Conservation (phyloP, 2,888 invertebrate species). For the Stramonita haemastoma region DNA sequence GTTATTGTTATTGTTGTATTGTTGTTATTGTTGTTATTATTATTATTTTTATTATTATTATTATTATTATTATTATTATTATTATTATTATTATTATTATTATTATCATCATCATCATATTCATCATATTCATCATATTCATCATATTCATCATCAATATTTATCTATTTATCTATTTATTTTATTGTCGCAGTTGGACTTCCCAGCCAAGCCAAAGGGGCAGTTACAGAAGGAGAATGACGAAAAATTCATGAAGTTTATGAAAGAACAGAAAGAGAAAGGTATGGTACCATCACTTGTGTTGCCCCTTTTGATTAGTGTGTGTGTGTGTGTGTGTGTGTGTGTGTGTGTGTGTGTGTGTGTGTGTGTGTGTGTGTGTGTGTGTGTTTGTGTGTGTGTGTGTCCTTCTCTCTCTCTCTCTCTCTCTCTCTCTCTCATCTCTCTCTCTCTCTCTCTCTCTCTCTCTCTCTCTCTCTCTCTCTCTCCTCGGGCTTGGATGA, state of each 20-base stretch:
- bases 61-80: too few species aligned
- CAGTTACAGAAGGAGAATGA: conserved; percentile 74
- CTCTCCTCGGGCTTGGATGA: too few species aligned
- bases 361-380: not conserved
- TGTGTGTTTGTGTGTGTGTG: not conserved
- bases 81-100: too few species aligned
- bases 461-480: not conserved
- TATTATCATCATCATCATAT: too few species aligned
- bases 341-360: not conserved
- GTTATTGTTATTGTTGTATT: too few species aligned
- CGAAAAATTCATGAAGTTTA: conserved; percentile 68
- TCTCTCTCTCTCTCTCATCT: not conserved
- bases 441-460: not conserved
- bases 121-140: too few species aligned
- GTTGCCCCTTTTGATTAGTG: not conserved
- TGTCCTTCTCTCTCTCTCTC: not conserved
- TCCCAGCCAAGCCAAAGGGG: conserved; percentile 74
- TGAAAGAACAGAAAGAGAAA: conserved; percentile 59
- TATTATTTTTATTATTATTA: too few species aligned
- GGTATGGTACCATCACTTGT: too few species aligned
- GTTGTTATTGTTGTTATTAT: too few species aligned
- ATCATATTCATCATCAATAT: too few species aligned
- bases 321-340: not conserved
- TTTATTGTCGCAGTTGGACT: conserved; percentile 66
- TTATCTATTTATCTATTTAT: too few species aligned